Evolutionary conservation across 2,113 vertebrate species (phyloP), one percentile per base, ranked within the genome.

Genomic region (Gobius niger): DNA sequence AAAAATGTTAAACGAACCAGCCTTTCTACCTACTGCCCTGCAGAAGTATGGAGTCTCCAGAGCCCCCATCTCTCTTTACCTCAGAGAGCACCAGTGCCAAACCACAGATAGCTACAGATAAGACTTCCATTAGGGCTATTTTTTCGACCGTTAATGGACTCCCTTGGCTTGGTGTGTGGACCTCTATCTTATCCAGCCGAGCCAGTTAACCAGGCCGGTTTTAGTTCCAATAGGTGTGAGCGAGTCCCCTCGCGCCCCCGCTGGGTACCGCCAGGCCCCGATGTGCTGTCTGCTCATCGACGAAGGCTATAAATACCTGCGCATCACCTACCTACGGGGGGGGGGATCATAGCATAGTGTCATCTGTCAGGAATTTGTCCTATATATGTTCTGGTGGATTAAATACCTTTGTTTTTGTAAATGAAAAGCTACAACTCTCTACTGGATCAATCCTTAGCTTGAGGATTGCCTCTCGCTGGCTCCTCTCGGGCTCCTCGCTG

Each of bases 111-210:
- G 76, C 74, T 49, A 79, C 68, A 80, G 90, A 93, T 91, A 91
- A 89, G 81, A 65, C 83, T 62, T 84, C 91, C 89, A 91, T 92
- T 90, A 91, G 72, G 68, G 82, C 76, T 84, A 67, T 82, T 91
- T 86, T 91, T 86, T 63, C 57, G 82, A 85, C 73, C 73, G 67
- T 68, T 87, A 91, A 90, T 91, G 90, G 86, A 83, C 82, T 84
- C 80, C 76, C 74, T 62, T 65, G 73, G 73, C 69, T 72, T 41
- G 65, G 77, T 72, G 51, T 72, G 51, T 66, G 77, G 81, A 42
- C 63, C 68, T 9, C 82, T 89, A 90, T 92, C 91, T 91, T 90
- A 92, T 91, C 89, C 89, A 84, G 16, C 47, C 59, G 59, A 85
- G 52, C 75, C 82, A 53, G 75, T 81, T 81, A 85, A 82, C 73